Evolutionary conservation across 2,113 vertebrate genomes (phyloP).

Genomic region (Centropus unirufus): DNA sequence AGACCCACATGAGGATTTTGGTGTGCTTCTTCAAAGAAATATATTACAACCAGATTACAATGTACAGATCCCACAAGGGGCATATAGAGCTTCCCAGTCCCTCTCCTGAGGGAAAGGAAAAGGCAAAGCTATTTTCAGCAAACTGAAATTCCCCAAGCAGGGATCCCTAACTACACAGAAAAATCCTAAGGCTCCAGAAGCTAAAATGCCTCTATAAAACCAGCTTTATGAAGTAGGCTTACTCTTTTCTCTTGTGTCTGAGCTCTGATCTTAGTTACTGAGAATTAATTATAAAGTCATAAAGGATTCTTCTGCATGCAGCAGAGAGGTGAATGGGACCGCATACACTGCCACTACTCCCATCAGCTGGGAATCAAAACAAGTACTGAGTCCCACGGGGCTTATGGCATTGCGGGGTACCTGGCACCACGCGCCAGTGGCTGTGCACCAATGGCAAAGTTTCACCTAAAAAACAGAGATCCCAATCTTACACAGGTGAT

Average conservation of each 20-base stretch:
- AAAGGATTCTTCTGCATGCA: not conserved
- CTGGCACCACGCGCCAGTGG: rapidly evolving
- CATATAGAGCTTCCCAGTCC: not conserved
- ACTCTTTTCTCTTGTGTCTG: not conserved
- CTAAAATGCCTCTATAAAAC: not conserved
- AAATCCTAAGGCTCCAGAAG: not conserved
- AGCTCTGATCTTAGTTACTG: not conserved
- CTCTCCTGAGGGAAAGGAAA: not conserved
- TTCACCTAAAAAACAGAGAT: not conserved
- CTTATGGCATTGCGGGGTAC: not conserved
- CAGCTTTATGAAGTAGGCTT: not conserved
- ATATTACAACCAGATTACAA: not conserved
- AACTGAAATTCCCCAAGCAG: not conserved
- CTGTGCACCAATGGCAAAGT: not conserved
- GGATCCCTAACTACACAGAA: not conserved
- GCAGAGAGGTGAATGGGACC: not conserved
- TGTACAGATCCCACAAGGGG: not conserved
- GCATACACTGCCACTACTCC: not conserved
- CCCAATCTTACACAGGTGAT: not conserved
- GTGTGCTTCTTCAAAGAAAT: not conserved
- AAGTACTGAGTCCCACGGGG: rapidly evolving
- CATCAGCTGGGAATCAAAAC: not conserved
- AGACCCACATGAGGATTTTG: not conserved
- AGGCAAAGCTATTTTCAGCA: not conserved
- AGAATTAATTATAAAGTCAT: not conserved